Base-by-base conservation (phyloP, 2,113 vertebrate species). In the Coturnix japonica region DNA sequence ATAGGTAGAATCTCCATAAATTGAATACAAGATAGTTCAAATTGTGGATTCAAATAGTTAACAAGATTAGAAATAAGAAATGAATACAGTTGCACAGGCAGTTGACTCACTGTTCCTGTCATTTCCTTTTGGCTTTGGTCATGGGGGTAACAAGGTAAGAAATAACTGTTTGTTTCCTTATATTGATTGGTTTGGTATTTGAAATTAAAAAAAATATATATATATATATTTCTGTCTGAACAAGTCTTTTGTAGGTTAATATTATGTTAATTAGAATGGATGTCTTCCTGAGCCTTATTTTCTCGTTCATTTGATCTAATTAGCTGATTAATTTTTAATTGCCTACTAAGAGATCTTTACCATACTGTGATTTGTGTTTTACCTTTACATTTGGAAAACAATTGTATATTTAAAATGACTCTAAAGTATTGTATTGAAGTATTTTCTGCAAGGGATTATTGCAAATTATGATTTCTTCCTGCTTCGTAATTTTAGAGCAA, bases 241-340 rank as follows among this genome's bases (percentile, higher is more conserved):
- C 33, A 92, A 85, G 75, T 89, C 75, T 91, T 95, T 91, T 87
- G n/a, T 85, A 93, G 91, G 85, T 92, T 94, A 91, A 91, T 96
- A 93, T 87, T 92, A 78, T 92, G 56, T 83, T 94, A 95, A 95
- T 94, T 88, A 70, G 75, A 91, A 91, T 80, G 46, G 72, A 95
- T 94, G 81, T 71, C 67, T 96, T 96, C 92, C 95, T 93, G 91
- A 92, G 82, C 79, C 69, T 95, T 96, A 89, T 95, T 93, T 96
- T 96, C 91, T 87, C 2, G 3, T 93, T 95, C 74, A 87, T 94
- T 93, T 94, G 75, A 91, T 94, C 75, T 94, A 94, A 94, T 94
- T 93, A 92, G 67, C 47, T 93, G 87, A 91, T 91, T 92, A 94
- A 94, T 94, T 95, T 96, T 95, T 96, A 93, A 96, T 94, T 95